These are phyloP conservation scores for Corythaixoides concolor DNA, from an alignment of 2,113 vertebrate species.

Conservation along the genomic window DNA sequence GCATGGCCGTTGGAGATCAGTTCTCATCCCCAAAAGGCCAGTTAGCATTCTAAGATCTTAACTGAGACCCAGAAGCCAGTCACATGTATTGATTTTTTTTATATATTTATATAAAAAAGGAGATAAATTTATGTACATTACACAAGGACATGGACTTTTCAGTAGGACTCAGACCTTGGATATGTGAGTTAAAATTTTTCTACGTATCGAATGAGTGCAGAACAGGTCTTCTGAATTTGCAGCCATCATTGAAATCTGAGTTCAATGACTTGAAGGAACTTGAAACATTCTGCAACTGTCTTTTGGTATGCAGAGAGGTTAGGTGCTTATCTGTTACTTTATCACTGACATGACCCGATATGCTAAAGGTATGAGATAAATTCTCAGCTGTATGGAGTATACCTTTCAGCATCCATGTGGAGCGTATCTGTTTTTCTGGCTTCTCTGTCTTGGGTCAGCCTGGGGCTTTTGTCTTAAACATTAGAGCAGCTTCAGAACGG, in stretches of 20 bases:
- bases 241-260: background rate
- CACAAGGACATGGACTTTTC: background rate
- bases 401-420: background rate
- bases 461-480: background rate
- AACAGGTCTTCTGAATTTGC: background rate
- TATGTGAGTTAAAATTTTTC: background rate
- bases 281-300: background rate
- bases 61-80: background rate
- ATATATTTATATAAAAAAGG: background rate
- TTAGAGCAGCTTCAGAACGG: background rate
- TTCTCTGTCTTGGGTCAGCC: background rate
- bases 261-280: background rate
- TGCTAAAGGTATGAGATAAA: background rate
- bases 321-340: background rate
- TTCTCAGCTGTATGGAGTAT: background rate
- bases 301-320: background rate
- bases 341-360: background rate
- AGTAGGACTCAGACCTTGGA: background rate
- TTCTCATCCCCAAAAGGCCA: background rate
- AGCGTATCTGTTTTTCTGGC: background rate
- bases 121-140: background rate
- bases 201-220: background rate
- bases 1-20: accelerated
- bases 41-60: background rate
- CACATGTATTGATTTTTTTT: background rate